phyloP scores from a whole-genome alignment of 2,888 invertebrate genomes.

The Spicauda simplicius region DNA sequence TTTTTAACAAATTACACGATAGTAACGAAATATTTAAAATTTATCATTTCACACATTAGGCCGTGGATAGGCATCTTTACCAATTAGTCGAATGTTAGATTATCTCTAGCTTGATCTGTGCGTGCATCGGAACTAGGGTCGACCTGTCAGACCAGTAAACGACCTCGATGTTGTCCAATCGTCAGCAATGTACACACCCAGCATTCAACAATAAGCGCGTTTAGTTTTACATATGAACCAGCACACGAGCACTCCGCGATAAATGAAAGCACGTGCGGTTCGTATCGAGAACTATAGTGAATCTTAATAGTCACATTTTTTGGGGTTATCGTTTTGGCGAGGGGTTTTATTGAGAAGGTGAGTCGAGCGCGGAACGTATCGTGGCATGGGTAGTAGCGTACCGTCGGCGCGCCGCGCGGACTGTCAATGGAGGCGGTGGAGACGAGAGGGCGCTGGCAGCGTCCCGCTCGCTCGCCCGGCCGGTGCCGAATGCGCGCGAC shows the following conservation, averaged over 20 bases:
- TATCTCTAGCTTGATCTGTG: slow-evolving; percentile 52
- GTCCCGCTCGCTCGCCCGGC: slow-evolving; percentile 68
- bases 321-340: slow-evolving; percentile 56
- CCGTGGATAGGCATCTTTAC: slow-evolving; percentile 49
- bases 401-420: slow-evolving; percentile 52
- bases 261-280: slow-evolving; percentile 38
- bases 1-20: slow-evolving; percentile 42
- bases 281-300: slow-evolving; percentile 46
- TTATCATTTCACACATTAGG: slow-evolving; percentile 38
- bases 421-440: slow-evolving; percentile 49
- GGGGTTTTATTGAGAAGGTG: slow-evolving; percentile 54
- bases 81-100: slow-evolving; percentile 49
- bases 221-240: slow-evolving; percentile 45
- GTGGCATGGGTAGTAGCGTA: slow-evolving; percentile 56
- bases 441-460: slow-evolving; percentile 50
- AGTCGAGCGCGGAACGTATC: slow-evolving; percentile 57
- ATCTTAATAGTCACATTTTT: slow-evolving; percentile 61
- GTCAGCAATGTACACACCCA: slow-evolving; percentile 58
- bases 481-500: slow-evolving; percentile 67
- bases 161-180: slow-evolving; percentile 72
- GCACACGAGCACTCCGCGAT: slow-evolving; percentile 40
- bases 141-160: slow-evolving; percentile 77
- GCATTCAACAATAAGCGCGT: slow-evolving; percentile 55
- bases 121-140: slow-evolving; percentile 58
- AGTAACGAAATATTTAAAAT: slow-evolving; percentile 48